Evolutionary conservation across 2,888 invertebrate genomes (phyloP).

Genomic region (Zhuqinia jingwanae): DNA sequence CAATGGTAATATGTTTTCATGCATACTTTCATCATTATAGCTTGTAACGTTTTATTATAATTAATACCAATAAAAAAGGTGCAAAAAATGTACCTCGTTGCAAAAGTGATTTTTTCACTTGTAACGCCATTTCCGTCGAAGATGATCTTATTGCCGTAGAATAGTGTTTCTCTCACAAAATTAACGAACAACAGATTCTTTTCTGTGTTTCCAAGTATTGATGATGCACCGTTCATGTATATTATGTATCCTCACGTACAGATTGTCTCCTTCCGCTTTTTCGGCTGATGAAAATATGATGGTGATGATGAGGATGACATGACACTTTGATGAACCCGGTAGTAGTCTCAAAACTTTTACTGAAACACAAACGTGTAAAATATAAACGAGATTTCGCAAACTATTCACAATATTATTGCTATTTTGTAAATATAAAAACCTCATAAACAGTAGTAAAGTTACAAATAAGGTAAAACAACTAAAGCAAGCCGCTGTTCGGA

Average conservation of each 20-base stretch:
- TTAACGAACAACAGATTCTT: background rate
- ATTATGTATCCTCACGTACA: background rate
- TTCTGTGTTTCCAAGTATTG: background rate
- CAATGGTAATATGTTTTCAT: no score
- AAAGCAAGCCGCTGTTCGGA: no score
- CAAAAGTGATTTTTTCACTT: constrained; percentile 4
- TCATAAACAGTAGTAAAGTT: no score
- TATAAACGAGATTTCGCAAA: background rate
- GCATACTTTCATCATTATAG: background rate
- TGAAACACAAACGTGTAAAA: constrained; percentile 5
- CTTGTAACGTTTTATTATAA: background rate
- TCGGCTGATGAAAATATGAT: background rate
- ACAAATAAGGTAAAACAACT: no score
- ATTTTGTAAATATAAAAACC: no score
- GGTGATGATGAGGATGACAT: constrained; percentile 47
- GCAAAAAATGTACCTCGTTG: constrained; percentile 44
- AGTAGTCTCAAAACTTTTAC: constrained; percentile 22
- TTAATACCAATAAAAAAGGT: constrained; percentile 30
- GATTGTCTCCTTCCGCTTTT: constrained; percentile 34
- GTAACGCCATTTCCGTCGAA: constrained; percentile 23
- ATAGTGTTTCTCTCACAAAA: background rate
- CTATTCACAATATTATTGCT: background rate
- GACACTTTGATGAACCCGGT: constrained; percentile 56
- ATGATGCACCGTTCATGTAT: background rate
- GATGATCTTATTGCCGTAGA: background rate